Percentiles rank a stretch among this genome's conserved stretches.
phyloP scores from a whole-genome alignment of 2,797 vertebrate species.

The Periparus ater region DNA sequence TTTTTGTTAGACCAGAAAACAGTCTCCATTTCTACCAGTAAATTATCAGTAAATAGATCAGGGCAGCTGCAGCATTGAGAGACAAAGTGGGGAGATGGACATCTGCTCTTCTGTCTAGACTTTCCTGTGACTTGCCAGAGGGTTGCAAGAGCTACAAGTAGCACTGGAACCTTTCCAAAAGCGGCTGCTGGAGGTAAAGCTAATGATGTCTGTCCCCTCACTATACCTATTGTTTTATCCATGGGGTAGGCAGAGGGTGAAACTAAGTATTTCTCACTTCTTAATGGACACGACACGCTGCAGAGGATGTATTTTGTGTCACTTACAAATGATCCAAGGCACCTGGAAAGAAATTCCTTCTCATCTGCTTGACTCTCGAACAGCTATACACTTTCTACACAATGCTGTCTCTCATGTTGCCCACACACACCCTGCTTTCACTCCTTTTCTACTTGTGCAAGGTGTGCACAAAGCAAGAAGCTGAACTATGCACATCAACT shows the following conservation, averaged over 20 bases:
- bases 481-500: background rate
- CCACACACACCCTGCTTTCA: background rate
- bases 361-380: background rate
- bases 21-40: background rate
- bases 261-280: background rate
- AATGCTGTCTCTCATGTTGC: background rate
- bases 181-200: background rate
- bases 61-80: background rate
- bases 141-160: background rate
- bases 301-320: background rate
- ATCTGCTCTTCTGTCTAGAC: background rate
- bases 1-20: background rate
- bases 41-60: background rate
- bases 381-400: background rate
- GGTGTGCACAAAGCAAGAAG: background rate
- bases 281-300: background rate
- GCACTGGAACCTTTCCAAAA: background rate
- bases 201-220: accelerated
- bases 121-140: background rate
- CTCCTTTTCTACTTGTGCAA: background rate
- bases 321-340: background rate
- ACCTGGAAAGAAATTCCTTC: background rate
- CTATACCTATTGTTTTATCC: background rate
- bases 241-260: background rate
- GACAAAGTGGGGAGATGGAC: background rate